Base-by-base conservation (phyloP, 2,113 vertebrate genomes). In the Cephalopterus ornatus region DNA sequence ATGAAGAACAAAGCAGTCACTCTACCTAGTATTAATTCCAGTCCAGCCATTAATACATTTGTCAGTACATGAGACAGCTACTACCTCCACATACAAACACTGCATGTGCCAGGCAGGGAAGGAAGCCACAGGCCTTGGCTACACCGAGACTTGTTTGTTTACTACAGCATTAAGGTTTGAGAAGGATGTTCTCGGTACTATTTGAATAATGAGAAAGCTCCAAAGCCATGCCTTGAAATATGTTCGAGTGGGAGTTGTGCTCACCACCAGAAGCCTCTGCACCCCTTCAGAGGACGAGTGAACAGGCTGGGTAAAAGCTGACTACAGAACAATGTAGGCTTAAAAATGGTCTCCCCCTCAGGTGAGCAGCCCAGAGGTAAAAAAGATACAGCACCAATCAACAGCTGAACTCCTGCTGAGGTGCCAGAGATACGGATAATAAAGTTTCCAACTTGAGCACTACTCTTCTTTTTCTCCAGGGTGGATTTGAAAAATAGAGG, bases 11-110 rank as follows among this genome's bases (percentile, higher is more conserved):
- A 96, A 96, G 89, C 81, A 79, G 47, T 90, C 89, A 82, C 94
- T 96, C 94, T 96, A 94, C 85, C 80, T 92, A 92, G 77, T 9
- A 93, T 94, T 92, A 96, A 96, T 86, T 94, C 95, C 79, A 94
- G 93, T 74, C 61, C 93, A 78, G 95, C 47, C 90, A 95, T 93
- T 95, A 95, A 88, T 95, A 94, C 41, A 91, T 88, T 86, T 90
- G 92, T 96, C 92, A 95, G 93, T 87, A 71, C 73, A 81, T 67
- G 83, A 94, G 88, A 96, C 93, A 95, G 91, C 68, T 92, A 89
- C 93, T 93, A 89, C 91, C 93, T 95, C 70, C 80, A 63, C 79
- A 88, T 67, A 88, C 92, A 96, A 96, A 96, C 90, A 96, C 32
- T 33, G 61, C 88, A 89, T 81, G 83, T 89, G 93, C 88, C 95